Conservation (phyloP, 2,797 vertebrate species). For the Pangasius macronema region DNA sequence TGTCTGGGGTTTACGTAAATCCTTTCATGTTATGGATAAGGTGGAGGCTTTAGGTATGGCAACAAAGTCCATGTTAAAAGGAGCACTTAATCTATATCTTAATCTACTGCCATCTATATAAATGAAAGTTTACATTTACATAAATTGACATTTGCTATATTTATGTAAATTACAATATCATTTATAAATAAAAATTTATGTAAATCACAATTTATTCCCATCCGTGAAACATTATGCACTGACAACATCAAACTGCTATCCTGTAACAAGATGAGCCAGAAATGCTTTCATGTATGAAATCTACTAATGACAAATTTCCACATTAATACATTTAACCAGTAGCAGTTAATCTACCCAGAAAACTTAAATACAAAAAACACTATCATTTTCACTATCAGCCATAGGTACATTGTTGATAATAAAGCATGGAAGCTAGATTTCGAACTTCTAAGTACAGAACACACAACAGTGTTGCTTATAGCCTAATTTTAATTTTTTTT, state of each 20-base stretch:
- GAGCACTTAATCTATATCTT: neutral
- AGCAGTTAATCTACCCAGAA: neutral
- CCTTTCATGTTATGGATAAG: constrained; percentile 38
- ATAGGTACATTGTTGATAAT: too few relatives aligned
- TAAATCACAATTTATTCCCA: neutral
- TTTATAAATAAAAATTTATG: neutral
- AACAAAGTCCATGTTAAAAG: constrained; percentile 8
- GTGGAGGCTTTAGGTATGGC: constrained; percentile 2
- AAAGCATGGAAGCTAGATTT: too few relatives aligned
- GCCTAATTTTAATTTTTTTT: neutral
- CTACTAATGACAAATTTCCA: neutral
- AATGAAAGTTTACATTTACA: neutral
- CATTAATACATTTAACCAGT: neutral
- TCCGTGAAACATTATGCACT: neutral
- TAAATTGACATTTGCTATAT: neutral
- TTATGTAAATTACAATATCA: neutral
- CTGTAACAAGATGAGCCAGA: neutral
- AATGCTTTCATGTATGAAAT: neutral
- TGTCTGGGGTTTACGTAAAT: constrained; percentile 51
- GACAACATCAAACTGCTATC: neutral
- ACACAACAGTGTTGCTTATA: too few relatives aligned
- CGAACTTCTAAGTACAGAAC: too few relatives aligned
- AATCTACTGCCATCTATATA: neutral
- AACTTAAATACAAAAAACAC: neutral
- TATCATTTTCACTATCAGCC: too few relatives aligned